These are phyloP conservation scores for Epinephelus malabaricus DNA, from an alignment of 2,797 vertebrate genomes.

Conservation along the genomic window DNA sequence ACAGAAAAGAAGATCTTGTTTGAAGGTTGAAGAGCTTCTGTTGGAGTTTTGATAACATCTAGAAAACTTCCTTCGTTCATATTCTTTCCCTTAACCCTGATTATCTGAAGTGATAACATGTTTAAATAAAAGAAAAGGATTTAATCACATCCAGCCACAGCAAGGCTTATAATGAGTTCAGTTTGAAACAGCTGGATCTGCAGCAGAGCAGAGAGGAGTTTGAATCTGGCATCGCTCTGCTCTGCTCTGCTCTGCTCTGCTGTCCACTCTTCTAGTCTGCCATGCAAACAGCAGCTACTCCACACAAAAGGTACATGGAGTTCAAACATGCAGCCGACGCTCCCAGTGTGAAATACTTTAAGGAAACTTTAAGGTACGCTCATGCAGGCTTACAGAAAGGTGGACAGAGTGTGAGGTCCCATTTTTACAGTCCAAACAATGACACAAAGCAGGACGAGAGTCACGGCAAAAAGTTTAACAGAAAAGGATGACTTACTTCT, in stretches of 20 bases:
- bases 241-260: conserved; percentile 72
- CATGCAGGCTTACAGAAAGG: conserved; percentile 12
- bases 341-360: neutral
- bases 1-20: neutral
- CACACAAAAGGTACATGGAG: conserved; percentile 57
- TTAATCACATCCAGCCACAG: conserved; percentile 25
- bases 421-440: neutral
- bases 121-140: conserved; percentile 19
- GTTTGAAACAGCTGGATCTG: conserved; percentile 64
- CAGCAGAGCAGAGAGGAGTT: conserved; percentile 46
- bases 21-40: neutral
- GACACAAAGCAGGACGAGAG: neutral
- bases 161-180: conserved; percentile 29
- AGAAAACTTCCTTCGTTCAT: neutral
- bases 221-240: conserved; percentile 39
- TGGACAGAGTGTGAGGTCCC: neutral
- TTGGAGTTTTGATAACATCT: neutral
- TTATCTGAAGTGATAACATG: conserved; percentile 8
- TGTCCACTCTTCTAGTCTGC: conserved; percentile 81
- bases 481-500: conserved; percentile 65
- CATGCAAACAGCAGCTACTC: conserved; percentile 78
- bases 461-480: neutral
- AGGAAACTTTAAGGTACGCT: conserved; percentile 6
- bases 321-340: conserved; percentile 9
- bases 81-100: neutral